Evolutionary conservation across 1,140 invertebrate genomes (phyloP).

Genomic region (Trichonephila clavata): DNA sequence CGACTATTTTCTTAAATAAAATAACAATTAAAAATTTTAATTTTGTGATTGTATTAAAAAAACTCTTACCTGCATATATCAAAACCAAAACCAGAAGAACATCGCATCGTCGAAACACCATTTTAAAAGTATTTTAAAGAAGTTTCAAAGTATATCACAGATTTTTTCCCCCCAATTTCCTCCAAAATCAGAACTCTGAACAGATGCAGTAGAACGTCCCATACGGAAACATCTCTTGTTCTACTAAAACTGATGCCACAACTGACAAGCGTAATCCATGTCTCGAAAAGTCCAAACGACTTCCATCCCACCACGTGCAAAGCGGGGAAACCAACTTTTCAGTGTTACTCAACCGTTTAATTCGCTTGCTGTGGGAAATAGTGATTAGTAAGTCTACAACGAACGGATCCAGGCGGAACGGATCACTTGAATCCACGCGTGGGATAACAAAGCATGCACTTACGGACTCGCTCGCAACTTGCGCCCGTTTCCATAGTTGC

Average conservation of each 20-base stretch:
- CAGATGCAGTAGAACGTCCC: too few species aligned
- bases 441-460: background rate
- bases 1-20: too few species aligned
- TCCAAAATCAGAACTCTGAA: too few species aligned
- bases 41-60: too few species aligned
- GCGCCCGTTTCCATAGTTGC: background rate
- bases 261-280: background rate
- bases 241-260: background rate
- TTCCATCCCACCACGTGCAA: slow-evolving; percentile 23
- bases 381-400: background rate
- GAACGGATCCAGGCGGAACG: background rate
- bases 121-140: background rate
- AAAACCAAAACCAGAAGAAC: background rate
- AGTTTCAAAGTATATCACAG: background rate
- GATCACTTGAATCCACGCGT: background rate
- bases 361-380: background rate
- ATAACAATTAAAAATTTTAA: too few species aligned
- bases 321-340: background rate
- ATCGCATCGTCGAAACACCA: background rate
- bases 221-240: background rate
- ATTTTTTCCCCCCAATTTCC: background rate
- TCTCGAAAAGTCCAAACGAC: background rate
- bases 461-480: background rate
- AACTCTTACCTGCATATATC: too few species aligned
- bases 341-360: background rate